These are phyloP conservation scores for Rhea pennata DNA, from an alignment of 2,113 vertebrate genomes.

Conservation along the genomic window DNA sequence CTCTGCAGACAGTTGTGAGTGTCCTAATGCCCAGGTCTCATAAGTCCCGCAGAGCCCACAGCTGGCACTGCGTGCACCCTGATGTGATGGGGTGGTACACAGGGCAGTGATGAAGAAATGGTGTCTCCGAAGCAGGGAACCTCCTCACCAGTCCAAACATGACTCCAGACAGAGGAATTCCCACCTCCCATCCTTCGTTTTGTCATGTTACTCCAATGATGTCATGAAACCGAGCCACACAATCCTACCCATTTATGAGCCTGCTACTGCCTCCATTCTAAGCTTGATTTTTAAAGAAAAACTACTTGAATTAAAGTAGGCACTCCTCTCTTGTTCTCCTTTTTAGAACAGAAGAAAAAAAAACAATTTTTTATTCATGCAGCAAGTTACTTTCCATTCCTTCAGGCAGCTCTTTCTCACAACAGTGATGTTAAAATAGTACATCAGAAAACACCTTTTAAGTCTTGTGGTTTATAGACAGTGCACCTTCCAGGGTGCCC, in stretches of 20 bases:
- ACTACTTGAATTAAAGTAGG: background rate
- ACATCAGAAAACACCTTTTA: background rate
- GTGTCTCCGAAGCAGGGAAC: background rate
- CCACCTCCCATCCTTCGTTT: background rate
- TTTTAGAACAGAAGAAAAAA: background rate
- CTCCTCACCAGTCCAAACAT: background rate
- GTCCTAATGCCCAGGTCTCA: background rate
- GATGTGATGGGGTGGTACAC: background rate
- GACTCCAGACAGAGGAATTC: background rate
- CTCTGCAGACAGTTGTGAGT: background rate
- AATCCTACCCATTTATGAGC: background rate
- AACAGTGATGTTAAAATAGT: background rate
- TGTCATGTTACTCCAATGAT: background rate
- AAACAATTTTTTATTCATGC: background rate
- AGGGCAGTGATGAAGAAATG: background rate
- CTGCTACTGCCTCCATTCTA: background rate
- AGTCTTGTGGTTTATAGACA: background rate
- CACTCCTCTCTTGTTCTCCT: background rate
- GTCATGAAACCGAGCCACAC: background rate
- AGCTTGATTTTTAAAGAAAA: background rate
- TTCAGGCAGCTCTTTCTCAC: background rate
- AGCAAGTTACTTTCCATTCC: background rate
- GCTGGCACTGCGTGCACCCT: accelerated
- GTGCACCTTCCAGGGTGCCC: background rate
- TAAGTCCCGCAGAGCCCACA: background rate